Evolutionary conservation across 1,140 invertebrate species (phyloP).

Genomic region (Neuroterus valhalla): DNA sequence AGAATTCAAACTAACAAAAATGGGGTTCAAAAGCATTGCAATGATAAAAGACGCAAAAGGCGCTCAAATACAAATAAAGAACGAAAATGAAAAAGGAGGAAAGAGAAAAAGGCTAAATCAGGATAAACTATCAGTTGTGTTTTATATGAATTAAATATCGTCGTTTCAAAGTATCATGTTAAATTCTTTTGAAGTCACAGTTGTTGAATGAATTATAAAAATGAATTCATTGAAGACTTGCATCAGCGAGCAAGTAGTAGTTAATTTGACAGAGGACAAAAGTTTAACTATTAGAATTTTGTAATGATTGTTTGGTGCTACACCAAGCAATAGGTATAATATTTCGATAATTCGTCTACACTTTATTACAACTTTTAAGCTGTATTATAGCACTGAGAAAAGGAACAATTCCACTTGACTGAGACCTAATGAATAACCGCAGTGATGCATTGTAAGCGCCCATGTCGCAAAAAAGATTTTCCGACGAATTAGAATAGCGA

Average conservation of each 20-base stretch:
- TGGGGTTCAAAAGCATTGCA: too few species aligned
- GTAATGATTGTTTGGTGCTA: conserved; percentile 8
- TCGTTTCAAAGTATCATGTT: too few species aligned
- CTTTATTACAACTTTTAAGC: conserved; percentile 12
- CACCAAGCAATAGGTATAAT: conserved; percentile 1
- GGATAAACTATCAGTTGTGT: too few species aligned
- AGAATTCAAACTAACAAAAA: too few species aligned
- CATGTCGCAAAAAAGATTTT: neutral
- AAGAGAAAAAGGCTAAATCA: too few species aligned
- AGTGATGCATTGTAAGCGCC: conserved; percentile 5
- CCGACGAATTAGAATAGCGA: conserved; percentile 5
- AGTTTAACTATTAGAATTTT: conserved; percentile 3
- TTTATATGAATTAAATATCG: too few species aligned
- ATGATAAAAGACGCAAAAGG: too few species aligned
- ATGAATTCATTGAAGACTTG: conserved; percentile 19
- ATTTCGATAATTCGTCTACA: conserved; percentile 2
- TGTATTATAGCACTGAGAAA: conserved; percentile 12
- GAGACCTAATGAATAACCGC: conserved; percentile 25
- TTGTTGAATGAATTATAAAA: neutral
- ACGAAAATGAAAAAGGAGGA: too few species aligned
- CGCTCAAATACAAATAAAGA: too few species aligned
- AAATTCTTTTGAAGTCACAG: neutral
- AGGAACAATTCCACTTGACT: conserved; percentile 13
- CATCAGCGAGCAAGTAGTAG: conserved; percentile 22
- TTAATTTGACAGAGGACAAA: neutral